Conservation (phyloP, 2,888 invertebrate species). For the Gymnocheta viridis region DNA sequence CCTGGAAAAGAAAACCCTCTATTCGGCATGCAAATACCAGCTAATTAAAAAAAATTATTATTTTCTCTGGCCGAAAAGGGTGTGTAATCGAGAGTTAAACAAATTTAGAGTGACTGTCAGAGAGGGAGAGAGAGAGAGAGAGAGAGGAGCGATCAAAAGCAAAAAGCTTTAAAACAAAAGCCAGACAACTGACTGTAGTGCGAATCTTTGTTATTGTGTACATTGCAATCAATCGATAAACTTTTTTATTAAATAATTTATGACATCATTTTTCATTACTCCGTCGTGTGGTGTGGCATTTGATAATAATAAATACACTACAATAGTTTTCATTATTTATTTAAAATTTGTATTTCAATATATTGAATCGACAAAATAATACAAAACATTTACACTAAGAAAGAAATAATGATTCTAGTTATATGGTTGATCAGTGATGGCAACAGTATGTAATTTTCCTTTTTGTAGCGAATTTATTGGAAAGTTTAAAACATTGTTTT, state of each 20-base stretch:
- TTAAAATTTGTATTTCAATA: too few species aligned
- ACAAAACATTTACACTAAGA: too few species aligned
- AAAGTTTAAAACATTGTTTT: too few species aligned
- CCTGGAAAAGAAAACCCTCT: too few species aligned
- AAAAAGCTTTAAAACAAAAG: neutral
- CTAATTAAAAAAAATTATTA: too few species aligned
- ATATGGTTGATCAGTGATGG: too few species aligned
- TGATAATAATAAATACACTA: neutral
- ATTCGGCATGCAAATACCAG: constrained; percentile 74
- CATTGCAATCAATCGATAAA: neutral
- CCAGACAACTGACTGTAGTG: neutral
- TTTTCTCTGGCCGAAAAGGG: constrained; percentile 72
- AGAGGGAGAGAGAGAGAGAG: neutral
- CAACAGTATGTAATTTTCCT: too few species aligned
- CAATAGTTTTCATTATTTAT: neutral
- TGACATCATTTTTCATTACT: constrained; percentile 2
- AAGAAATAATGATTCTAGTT: too few species aligned
- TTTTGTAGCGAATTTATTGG: too few species aligned
- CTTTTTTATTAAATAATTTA: neutral
- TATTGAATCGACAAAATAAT: too few species aligned
- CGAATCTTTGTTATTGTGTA: neutral
- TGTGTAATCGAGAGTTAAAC: constrained; percentile 66
- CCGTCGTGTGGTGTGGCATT: neutral
- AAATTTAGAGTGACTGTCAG: neutral
- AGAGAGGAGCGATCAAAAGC: too few species aligned